phyloP scores from a whole-genome alignment of 2,113 vertebrate species.

The Chascanopsetta lugubris region DNA sequence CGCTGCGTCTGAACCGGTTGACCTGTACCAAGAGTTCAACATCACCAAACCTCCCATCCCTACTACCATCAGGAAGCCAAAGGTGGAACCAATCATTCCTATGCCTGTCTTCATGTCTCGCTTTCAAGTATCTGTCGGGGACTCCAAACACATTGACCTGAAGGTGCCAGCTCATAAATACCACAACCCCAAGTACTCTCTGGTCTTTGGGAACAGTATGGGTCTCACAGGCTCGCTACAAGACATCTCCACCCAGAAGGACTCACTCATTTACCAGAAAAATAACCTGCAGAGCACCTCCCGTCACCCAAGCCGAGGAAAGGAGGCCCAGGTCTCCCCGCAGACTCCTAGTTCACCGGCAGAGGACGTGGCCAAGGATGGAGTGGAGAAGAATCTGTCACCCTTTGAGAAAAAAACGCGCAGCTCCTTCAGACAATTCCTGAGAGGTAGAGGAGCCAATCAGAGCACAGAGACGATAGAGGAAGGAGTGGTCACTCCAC shows the following conservation, averaged over 20 bases:
- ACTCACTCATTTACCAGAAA: constrained; percentile 12
- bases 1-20: constrained; percentile 89
- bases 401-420: constrained; percentile 61
- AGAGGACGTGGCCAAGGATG: constrained; percentile 43
- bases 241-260: constrained; percentile 63
- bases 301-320: constrained; percentile 16
- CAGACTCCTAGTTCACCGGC: constrained; percentile 13
- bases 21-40: constrained; percentile 86
- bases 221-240: constrained; percentile 74
- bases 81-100: constrained; percentile 57
- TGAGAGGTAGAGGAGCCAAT: constrained; percentile 65
- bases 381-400: constrained; percentile 39
- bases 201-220: constrained; percentile 84
- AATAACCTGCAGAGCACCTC: constrained; percentile 48
- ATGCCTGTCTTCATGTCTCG: constrained; percentile 69
- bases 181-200: constrained; percentile 94
- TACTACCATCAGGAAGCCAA: constrained; percentile 58
- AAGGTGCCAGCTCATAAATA: constrained; percentile 91
- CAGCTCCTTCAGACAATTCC: constrained; percentile 75
- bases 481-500: constrained; percentile 52
- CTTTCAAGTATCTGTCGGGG: constrained; percentile 74
- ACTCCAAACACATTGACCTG: constrained; percentile 57
- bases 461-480: constrained; percentile 49
- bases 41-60: constrained; percentile 71
- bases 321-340: background rate